These are phyloP conservation scores for Epizoanthus ramosus DNA, from an alignment of 92 coral and sea anemone species.

Conservation along the genomic window DNA sequence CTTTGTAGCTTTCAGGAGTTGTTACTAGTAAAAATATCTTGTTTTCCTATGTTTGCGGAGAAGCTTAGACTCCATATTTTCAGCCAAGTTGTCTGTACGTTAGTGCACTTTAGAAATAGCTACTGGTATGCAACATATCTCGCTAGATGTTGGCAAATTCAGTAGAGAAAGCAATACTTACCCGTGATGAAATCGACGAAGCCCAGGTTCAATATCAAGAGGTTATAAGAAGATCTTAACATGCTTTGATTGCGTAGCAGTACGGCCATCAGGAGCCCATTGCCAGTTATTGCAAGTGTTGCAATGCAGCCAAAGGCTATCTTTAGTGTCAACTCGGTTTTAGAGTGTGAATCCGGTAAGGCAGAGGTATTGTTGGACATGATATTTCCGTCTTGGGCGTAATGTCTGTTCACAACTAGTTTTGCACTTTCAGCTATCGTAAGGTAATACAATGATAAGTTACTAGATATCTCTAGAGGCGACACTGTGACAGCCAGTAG, in stretches of 20 bases:
- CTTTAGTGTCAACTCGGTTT: constrained; percentile 7
- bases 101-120: too few relatives aligned
- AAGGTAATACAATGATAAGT: background rate
- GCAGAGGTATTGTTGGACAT: constrained; percentile 16
- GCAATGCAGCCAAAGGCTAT: constrained; percentile 20
- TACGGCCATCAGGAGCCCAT: constrained; percentile 18
- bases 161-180: background rate
- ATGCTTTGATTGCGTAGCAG: constrained; percentile 7
- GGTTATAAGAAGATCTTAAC: constrained; percentile 28
- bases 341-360: background rate
- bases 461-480: too few relatives aligned
- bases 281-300: constrained; percentile 14
- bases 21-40: too few relatives aligned
- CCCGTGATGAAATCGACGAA: constrained; percentile 35
- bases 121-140: too few relatives aligned
- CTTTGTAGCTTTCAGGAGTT: too few relatives aligned
- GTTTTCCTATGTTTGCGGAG: too few relatives aligned
- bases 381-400: background rate
- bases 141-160: too few relatives aligned
- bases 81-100: too few relatives aligned
- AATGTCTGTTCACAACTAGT: background rate
- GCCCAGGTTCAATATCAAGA: constrained; percentile 28
- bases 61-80: too few relatives aligned
- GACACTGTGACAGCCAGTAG: background rate
- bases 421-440: background rate